A percentile compares a stretch with the other conserved stretches of the same genome.
Evolutionary conservation across 2,113 vertebrate genomes (phyloP).

Genomic region (Oenanthe melanoleuca): DNA sequence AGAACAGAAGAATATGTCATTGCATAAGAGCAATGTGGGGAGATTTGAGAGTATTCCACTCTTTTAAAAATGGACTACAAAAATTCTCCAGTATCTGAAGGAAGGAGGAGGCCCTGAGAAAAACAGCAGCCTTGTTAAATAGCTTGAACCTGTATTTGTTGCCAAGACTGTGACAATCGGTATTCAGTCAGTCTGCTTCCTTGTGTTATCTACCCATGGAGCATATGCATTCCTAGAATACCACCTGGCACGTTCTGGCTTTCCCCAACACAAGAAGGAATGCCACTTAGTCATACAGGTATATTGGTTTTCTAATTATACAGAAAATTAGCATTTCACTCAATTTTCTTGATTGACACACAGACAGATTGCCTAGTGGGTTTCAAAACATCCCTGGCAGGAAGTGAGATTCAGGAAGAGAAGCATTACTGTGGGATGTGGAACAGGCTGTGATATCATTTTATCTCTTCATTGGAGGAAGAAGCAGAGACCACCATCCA

Average conservation of each 20-base stretch:
- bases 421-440: not conserved
- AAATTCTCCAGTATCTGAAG: not conserved
- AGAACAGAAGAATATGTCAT: not conserved
- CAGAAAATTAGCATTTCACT: not conserved
- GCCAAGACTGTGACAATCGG: not conserved
- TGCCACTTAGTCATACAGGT: not conserved
- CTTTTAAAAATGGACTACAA: not conserved
- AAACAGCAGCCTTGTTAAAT: not conserved
- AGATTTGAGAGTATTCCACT: not conserved
- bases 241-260: not conserved
- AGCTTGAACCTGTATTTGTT: not conserved
- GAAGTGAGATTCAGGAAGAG: not conserved
- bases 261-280: not conserved
- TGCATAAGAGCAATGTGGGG: fast-evolving
- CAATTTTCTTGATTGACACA: not conserved
- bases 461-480: not conserved
- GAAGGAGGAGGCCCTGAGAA: not conserved
- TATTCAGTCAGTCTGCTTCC: not conserved
- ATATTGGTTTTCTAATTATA: not conserved
- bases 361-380: not conserved
- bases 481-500: not conserved
- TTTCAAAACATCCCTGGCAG: not conserved
- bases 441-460: not conserved
- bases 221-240: not conserved
- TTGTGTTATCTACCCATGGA: not conserved